Base-by-base conservation (phyloP, 2,113 vertebrate genomes). In the Sylvia atricapilla region DNA sequence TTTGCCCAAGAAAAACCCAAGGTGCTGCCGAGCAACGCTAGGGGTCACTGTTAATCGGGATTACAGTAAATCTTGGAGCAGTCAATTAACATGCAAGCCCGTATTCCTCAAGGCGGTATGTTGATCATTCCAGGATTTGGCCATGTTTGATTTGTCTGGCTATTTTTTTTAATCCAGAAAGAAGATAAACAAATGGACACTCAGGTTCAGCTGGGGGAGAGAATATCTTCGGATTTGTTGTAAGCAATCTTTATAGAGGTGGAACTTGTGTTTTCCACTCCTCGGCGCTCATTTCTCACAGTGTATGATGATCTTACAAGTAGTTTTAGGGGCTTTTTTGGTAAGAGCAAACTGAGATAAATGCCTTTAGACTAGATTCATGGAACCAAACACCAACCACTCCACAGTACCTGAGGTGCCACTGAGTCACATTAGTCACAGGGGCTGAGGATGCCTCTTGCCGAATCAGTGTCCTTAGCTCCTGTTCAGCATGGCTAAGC, bases 31-130 rank as follows among this genome's bases (percentile, higher is more conserved):
- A 77, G 3, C 9, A 76, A 28, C 95, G 35, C 83, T 47, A 95
- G 94, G 24, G 86, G 96, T 80, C 95, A 89, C 79, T 97, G 80
- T 86, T 74, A 35, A 73, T 86, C 33, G 8, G 2, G n/a, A 25
- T 62, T 77, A 25, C 21, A 27, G 7, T 1, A n/a, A 59, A 47
- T 43, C 23, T 30, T 10, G 16, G 21, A 5, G 14, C n/a, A 24
- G 31, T 23, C 41, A 12, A 16, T 23, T 35, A 5, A 6, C 35
- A 25, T 21, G 39, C 59, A 25, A 46, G 20, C 28, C 55, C 6
- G 11, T 22, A 2, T 46, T 80, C 37, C 37, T 84, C n/a, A 8
- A 15, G 2, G 20, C 3, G 0, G 0, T 28, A 4, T 11, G 13
- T n/a, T 59, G 27, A 63, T 30, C 15, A 7, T 47, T 86, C 18